phyloP scores from a whole-genome alignment of 1,140 invertebrate species.

The Pantala flavescens region DNA sequence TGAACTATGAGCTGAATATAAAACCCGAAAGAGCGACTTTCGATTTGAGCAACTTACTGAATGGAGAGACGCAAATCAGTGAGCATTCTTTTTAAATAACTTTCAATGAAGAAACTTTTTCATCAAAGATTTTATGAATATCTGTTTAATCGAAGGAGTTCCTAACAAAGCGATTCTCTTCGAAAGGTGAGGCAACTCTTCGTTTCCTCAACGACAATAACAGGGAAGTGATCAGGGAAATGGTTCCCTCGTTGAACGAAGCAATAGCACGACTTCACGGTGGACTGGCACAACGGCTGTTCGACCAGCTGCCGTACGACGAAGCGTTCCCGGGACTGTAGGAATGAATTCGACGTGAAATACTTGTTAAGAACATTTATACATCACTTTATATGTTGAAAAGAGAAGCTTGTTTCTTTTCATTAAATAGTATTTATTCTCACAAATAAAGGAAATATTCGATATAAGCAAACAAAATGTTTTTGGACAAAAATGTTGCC shows the following conservation, averaged over 20 bases:
- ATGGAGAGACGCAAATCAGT: neutral
- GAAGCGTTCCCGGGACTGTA: neutral
- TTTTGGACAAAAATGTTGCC: too few relatives aligned
- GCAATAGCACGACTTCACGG: neutral
- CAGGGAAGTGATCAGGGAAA: neutral
- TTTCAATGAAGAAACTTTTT: too few relatives aligned
- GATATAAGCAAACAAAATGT: too few relatives aligned
- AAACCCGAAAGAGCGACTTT: neutral
- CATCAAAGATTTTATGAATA: too few relatives aligned
- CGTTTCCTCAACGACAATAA: neutral
- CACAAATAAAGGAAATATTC: too few relatives aligned
- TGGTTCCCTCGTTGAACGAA: neutral
- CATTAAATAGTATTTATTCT: too few relatives aligned
- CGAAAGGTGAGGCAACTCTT: neutral
- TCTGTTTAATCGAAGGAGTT: too few relatives aligned
- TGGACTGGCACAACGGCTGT: neutral
- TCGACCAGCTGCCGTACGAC: neutral
- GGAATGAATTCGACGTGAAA: too few relatives aligned
- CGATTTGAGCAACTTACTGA: neutral
- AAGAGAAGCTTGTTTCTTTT: too few relatives aligned
- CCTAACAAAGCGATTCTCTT: neutral
- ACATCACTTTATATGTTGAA: too few relatives aligned
- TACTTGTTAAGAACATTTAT: too few relatives aligned
- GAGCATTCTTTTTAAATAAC: neutral
- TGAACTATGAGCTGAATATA: neutral